phyloP scores from a whole-genome alignment of 2,888 invertebrate genomes.

The Pyralis farinalis region DNA sequence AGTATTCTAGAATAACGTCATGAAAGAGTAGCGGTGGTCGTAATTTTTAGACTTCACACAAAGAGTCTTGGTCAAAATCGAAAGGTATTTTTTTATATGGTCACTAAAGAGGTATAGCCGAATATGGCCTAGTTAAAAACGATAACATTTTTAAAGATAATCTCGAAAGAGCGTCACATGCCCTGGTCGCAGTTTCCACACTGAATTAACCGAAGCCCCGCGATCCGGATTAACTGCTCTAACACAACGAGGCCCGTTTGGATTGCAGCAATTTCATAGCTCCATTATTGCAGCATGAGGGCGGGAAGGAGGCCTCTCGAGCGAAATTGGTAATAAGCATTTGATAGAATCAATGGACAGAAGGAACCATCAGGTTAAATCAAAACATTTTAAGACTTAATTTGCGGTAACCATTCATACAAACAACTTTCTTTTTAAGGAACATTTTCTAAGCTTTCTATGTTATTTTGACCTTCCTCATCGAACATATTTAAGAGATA shows the following conservation, averaged over 20 bases:
- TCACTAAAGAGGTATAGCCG: no score
- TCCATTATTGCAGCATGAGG: slow-evolving; percentile 63
- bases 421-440: no score
- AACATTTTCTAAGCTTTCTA: no score
- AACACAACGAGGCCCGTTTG: slow-evolving; percentile 59
- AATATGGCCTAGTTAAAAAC: no score
- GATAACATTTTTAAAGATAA: slow-evolving; percentile 17
- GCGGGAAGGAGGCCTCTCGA: slow-evolving; percentile 65
- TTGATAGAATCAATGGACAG: slow-evolving; percentile 30
- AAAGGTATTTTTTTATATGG: no score
- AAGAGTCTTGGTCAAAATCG: no score
- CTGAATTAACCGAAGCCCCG: slow-evolving; percentile 33
- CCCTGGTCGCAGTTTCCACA: slow-evolving; percentile 29
- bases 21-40: no score
- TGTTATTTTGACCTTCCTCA: no score
- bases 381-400: no score
- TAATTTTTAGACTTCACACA: no score
- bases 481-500: no score
- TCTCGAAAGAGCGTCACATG: slow-evolving; percentile 37
- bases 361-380: neutral
- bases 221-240: slow-evolving; percentile 52
- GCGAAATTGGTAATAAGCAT: slow-evolving; percentile 60
- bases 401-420: no score
- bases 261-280: slow-evolving; percentile 69
- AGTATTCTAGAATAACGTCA: neutral